Base-by-base conservation (phyloP, 2,888 invertebrate species). In the Ischnura elegans region DNA sequence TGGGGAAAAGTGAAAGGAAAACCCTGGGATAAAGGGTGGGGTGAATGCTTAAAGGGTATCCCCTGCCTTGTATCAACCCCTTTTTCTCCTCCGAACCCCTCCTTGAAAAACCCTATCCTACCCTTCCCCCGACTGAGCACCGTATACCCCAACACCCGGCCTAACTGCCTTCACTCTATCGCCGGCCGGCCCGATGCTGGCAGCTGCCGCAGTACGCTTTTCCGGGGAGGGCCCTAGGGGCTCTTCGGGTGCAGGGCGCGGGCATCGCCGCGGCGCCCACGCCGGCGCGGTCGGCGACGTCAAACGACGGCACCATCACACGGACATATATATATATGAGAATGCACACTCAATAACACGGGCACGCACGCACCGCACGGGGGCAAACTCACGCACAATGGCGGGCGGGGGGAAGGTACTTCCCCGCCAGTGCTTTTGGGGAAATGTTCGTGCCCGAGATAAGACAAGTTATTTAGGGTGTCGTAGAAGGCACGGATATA, bases 101-200 rank as follows among this genome's bases (percentile, higher is more conserved):
- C 10, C 76, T 36, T 16, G 13, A 36, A 29, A n/a, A 19, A 19
- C 66, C 66, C 29, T n/a, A n/a, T 66, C 66, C 21, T 29, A 6
- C 21, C 66, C 36, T 13, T 13, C 36, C 29, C 76, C 36, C 76
- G 5, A 8, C 76, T 10, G 13, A 3, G 16, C 51, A 19, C 51
- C 2, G 19, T 1, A 51, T 19, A 51, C 51, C 61, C 61, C n/a
- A 25, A 8, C 66, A 16, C 76, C 76, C 1, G 13, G 29, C 76
- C 76, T 76, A 76, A 76, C 76, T 76, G 76, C 29, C 76, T n/a
- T 76, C 76, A 76, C 76, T 76, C 76, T 76, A 76, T 76, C 76
- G 76, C 76, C 8, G 5, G 61, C 61, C 25, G 61, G 61, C 61
- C 61, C 76, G 76, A 76, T 36, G 76, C 0, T 76, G 76, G 76